Evolutionary conservation across 2,888 invertebrate species (phyloP).

Genomic region (Mellilla xanthometata): DNA sequence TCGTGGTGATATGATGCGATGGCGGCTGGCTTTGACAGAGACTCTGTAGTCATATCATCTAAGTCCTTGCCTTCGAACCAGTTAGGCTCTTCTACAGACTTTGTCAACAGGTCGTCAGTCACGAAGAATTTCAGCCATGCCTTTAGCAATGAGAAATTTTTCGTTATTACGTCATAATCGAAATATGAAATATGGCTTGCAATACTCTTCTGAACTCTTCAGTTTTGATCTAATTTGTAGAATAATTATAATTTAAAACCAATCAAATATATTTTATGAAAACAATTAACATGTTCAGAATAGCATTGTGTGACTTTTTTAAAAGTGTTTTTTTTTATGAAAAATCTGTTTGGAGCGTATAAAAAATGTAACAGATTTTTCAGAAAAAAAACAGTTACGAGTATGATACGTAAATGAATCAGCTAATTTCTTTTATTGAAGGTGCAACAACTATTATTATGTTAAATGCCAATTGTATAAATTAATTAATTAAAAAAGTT

Average conservation of each 20-base stretch:
- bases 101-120: conserved; percentile 77
- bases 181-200: background rate
- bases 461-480: conserved; percentile 66
- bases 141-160: conserved; percentile 73
- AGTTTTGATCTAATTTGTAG: no score
- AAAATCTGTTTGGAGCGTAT: no score
- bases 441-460: conserved; percentile 35
- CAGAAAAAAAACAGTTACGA: conserved; percentile 10
- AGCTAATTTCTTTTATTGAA: conserved; percentile 22
- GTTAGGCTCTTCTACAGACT: conserved; percentile 74
- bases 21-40: conserved; percentile 60
- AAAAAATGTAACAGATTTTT: no score
- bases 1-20: conserved; percentile 60
- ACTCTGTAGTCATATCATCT: conserved; percentile 59
- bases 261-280: no score
- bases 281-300: no score
- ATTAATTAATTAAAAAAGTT: no score
- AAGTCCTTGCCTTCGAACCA: conserved; percentile 71
- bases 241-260: no score
- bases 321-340: no score
- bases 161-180: conserved; percentile 29
- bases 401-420: conserved; percentile 19
- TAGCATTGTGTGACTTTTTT: no score
- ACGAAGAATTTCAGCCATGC: conserved; percentile 83
- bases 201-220: no score